Percentiles rank a stretch among this genome's conserved stretches.
phyloP scores from a whole-genome alignment of 2,113 vertebrate genomes.

The Nycticorax nycticorax region DNA sequence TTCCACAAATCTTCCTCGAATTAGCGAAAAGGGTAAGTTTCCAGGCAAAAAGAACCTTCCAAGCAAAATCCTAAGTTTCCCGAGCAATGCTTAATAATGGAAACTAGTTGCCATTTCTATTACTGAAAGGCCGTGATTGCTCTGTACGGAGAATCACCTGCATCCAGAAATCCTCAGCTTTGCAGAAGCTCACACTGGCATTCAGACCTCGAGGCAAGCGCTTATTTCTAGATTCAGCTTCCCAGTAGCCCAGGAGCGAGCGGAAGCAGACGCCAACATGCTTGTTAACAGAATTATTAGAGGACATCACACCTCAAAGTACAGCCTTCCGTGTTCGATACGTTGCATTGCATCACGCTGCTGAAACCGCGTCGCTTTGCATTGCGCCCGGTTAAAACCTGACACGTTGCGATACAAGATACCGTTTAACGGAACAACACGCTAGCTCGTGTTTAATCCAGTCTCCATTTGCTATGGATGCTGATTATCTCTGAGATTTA shows the following conservation, averaged over 20 bases:
- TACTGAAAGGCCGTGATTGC: not conserved
- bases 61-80: not conserved
- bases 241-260: fast-evolving
- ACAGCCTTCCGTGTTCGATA: fast-evolving
- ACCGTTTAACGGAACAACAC: not conserved
- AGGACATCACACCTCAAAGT: not conserved
- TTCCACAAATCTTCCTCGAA: not conserved
- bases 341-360: fast-evolving
- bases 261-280: fast-evolving
- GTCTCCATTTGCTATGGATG: not conserved
- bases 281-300: not conserved
- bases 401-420: not conserved
- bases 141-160: not conserved
- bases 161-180: not conserved
- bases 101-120: not conserved
- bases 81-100: not conserved
- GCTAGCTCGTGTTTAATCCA: not conserved
- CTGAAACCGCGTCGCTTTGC: fast-evolving
- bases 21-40: not conserved
- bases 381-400: not conserved
- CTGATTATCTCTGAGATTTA: slow-evolving; percentile 53
- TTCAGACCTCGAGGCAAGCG: not conserved
- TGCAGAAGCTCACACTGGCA: not conserved
- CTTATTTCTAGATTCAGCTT: not conserved
- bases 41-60: not conserved